Evolutionary conservation across 2,888 invertebrate species (phyloP), one percentile per base, ranked within the genome.

Genomic region (Agonopterix subpropinquella): DNA sequence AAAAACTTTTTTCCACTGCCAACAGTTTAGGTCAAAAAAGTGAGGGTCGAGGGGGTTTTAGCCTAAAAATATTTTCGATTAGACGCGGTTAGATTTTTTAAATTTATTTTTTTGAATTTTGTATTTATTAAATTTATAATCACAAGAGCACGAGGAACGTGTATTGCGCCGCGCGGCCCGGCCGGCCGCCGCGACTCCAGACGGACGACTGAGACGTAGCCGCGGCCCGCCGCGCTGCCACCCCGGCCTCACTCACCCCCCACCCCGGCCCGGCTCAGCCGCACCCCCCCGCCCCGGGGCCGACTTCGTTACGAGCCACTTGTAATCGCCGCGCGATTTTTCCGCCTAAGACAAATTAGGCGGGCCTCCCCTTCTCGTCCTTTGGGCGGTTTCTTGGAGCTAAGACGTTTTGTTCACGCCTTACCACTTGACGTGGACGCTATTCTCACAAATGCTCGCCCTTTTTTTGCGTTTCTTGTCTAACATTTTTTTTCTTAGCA

Each of bases 61-160:
- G 83, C 81, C 85, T 83, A 84, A 85, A 84, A 85, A 85, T 84
- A 84, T 81, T 75, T 77, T 80, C 75, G 75, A 80, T 77, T 73
- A 81, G 77, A 80, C 82, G 80, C 80, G 80, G 77, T 81, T 76
- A 77, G 28, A 28, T 28, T 70, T 72, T 62, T 62, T 59, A 50
- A 51, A 53, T 61, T 70, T 70, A 59, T 59, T 64, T 64, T 65
- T 68, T 62, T 57, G 64, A 67, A 75, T 75, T 78, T 66, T 61
- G 70, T 73, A 75, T 77, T 77, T 76, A 80, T 84, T 73, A 80
- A 80, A 80, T 86, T 83, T 84, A 83, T 77, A 80, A 89, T 89
- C 89, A 89, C 89, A 89, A 89, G 81, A 79, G 84, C 87, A 85
- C 88, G 89, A 89, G 89, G 89, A 89, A 89, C 89, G 87, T 82